A percentile compares a stretch with the other conserved stretches of the same genome.
phyloP scores from a whole-genome alignment of 2,888 invertebrate genomes.

The Aspidiotus destructor region DNA sequence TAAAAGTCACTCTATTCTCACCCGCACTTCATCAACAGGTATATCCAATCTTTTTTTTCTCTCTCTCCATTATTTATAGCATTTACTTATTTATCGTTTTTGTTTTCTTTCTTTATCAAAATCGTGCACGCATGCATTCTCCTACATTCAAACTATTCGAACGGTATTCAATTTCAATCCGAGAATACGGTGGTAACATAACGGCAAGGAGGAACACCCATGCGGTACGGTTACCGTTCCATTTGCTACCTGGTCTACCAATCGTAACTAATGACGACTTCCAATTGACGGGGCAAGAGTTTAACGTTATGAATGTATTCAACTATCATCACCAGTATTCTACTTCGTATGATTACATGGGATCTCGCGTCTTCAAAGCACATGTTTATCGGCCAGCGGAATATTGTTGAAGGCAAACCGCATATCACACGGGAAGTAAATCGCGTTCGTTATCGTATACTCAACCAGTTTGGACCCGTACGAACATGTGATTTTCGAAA shows the following conservation, averaged over 20 bases:
- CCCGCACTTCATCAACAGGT: too few species aligned
- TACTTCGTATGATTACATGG: too few species aligned
- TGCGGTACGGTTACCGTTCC: background rate
- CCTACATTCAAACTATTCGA: too few species aligned
- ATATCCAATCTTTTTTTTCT: too few species aligned
- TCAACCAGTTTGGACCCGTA: background rate
- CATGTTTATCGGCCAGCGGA: background rate
- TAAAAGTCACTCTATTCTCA: too few species aligned
- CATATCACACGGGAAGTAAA: background rate
- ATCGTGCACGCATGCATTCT: too few species aligned
- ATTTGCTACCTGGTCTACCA: background rate
- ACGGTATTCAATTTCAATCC: too few species aligned
- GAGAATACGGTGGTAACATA: background rate
- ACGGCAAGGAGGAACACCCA: background rate
- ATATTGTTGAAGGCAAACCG: background rate
- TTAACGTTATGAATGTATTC: background rate
- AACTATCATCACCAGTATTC: too few species aligned
- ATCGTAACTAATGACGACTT: slow-evolving; percentile 2
- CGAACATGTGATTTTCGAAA: background rate
- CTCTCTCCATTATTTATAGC: too few species aligned
- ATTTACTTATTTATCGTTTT: too few species aligned
- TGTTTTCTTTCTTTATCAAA: too few species aligned
- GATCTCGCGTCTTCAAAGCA: background rate
- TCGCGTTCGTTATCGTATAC: background rate
- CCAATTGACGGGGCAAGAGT: background rate